These are phyloP conservation scores for Sebastolobus alascanus DNA, from an alignment of 2,797 vertebrate species.

Conservation along the genomic window DNA sequence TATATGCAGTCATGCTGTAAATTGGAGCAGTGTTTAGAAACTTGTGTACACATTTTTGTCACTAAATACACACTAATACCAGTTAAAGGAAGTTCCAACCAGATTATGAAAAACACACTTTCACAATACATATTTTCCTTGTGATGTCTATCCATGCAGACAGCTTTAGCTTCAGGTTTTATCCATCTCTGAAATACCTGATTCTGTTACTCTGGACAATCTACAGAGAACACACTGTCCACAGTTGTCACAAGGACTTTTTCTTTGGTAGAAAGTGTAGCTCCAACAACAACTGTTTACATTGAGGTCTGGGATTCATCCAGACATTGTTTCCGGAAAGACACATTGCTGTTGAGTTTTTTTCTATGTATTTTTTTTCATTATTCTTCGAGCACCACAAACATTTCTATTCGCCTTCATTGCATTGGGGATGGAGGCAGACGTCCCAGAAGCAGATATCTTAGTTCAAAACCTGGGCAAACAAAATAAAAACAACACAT, in stretches of 20 bases:
- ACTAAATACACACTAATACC: constrained; percentile 3
- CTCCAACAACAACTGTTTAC: not conserved
- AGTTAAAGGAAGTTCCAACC: not conserved
- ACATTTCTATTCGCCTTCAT: not conserved
- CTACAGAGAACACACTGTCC: not conserved
- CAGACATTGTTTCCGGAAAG: not conserved
- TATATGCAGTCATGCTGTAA: constrained; percentile 27
- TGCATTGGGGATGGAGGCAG: not conserved
- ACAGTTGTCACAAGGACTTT: not conserved
- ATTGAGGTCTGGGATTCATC: constrained; percentile 4
- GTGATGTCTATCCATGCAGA: not conserved
- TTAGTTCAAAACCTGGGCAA: not conserved
- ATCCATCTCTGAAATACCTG: not conserved
- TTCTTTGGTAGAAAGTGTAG: not conserved
- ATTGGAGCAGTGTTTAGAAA: constrained; percentile 27
- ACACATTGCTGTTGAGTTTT: not conserved
- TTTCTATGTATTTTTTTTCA: not conserved
- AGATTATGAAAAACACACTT: constrained; percentile 1
- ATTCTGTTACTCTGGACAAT: constrained; percentile 17
- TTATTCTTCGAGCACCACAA: not conserved
- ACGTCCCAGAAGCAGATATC: not conserved
- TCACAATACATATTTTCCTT: not conserved
- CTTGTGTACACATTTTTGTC: constrained; percentile 8
- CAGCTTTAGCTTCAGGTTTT: constrained; percentile 4
- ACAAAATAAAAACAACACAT: not conserved